Base-by-base conservation (phyloP, 2,888 invertebrate species). In the Meandrusa payeni region DNA sequence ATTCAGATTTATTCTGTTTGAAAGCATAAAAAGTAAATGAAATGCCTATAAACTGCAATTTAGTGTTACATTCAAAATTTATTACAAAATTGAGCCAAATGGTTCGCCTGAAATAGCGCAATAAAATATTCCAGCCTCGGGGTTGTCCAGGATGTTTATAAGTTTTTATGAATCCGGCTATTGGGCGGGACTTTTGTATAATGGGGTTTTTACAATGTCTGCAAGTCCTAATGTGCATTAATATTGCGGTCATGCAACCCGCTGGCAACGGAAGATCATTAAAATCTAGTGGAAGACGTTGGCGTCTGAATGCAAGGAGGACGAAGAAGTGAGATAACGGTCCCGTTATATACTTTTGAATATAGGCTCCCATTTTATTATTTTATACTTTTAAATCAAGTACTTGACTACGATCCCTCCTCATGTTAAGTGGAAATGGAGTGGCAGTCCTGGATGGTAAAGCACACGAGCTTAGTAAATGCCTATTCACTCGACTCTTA, bases 51-150 rank as follows among this genome's bases (percentile, higher is more conserved):
- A 29, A 22, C 11, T 15, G 10, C 34, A 23, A 36, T 36, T 34
- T 28, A 28, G 7, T 28, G 13, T 42, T 42, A 36, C 23, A 29
- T 36, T 20, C 12, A n/a, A 10, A 26, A 31, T 26, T 36, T 43
- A 43, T 43, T 37, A 26, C 31, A 31, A 24, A 37, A 15, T 37
- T 26, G 37, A 7, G 23, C 37, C 29, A 37, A 43, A 43, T 31
- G 24, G 10, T 34, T 24, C 19, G 24, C 11, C 19, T 24, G 13
- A 22, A 36, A 31, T 43, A 20, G 37, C 19, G 26, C n/a, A 20
- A 46, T 48, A 46, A 46, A 46, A 40, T 43, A 23, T 29, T 42
- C 22, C 6, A 23, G 28, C 9, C 5, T 10, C 23, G 24, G 24
- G 10, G 31, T 29, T 19, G 42, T 37, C 31, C 37, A 31, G 34